Percentiles rank a stretch among this genome's conserved stretches.
Evolutionary conservation across 1,140 invertebrate genomes (phyloP).

Genomic region (Euura lappo): DNA sequence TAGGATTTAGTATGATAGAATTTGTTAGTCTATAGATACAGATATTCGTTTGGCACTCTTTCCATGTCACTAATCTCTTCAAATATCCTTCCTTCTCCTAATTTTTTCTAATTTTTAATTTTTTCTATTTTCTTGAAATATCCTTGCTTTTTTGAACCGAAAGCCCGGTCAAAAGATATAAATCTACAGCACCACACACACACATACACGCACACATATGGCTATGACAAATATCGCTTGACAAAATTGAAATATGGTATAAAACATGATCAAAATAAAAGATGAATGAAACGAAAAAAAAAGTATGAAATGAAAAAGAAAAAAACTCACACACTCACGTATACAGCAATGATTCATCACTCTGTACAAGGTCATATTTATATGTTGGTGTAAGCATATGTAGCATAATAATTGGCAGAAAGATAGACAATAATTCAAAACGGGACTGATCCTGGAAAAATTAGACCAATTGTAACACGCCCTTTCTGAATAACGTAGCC

Average conservation of each 20-base stretch:
- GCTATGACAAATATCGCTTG: too few species aligned
- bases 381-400: background rate
- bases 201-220: too few species aligned
- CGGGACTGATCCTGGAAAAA: constrained; percentile 47
- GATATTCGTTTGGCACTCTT: too few species aligned
- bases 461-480: background rate
- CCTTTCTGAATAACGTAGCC: background rate
- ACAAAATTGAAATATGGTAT: background rate
- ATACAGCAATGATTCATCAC: background rate
- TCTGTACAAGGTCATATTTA: background rate
- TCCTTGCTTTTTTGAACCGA: too few species aligned
- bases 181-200: too few species aligned
- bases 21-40: too few species aligned
- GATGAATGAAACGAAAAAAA: background rate
- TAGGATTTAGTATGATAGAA: too few species aligned
- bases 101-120: too few species aligned
- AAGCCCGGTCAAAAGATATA: too few species aligned
- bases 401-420: background rate
- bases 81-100: too few species aligned
- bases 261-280: background rate
- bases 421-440: constrained; percentile 32
- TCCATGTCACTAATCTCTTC: too few species aligned
- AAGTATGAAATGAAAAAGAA: background rate
- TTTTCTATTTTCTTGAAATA: too few species aligned
- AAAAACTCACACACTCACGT: background rate